Evolutionary conservation across 2,888 invertebrate genomes (phyloP), one percentile per base, ranked within the genome.

Genomic region (Pyrochroa serraticornis): DNA sequence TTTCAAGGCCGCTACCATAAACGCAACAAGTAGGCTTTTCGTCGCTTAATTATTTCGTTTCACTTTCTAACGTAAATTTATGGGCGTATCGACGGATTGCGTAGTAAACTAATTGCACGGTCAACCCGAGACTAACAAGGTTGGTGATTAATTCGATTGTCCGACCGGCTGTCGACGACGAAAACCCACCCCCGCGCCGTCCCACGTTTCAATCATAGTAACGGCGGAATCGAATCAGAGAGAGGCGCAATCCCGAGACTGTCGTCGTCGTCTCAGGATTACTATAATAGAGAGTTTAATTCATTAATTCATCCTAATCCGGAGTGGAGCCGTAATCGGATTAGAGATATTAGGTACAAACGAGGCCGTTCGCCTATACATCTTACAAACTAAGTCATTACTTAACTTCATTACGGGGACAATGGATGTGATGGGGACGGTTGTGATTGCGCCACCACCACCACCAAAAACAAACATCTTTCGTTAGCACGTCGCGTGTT

Each of bases 331-430:
- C 48, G 52, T 63, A 63, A 63, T 63, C 63, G 58, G 58, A 58
- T 63, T 63, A 63, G 54, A 55, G 63, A 63, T 59, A 63, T 63
- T 63, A 63, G 58, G 60, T 60, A 60, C 63, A 63, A 63, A 63
- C 58, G 60, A 56, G 53, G 44, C 60, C 52, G 51, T 60, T 63
- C 60, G 60, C 52, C 63, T 51, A 62, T 62, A 62, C 50, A 53
- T 62, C 62, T 58, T 51, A 50, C 48, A 58, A 54, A 55, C 52
- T 52, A 51, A 55, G 55, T 57, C 63, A 60, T 58, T 60, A 53
- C 54, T 48, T 54, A 58, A 60, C 57, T 60, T 47, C 47, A 54
- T 57, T 55, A 60, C 53, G 38, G 42, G 49, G 51, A 22, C 22
- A 22, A 22, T 22, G 22, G 22, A 22, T 5, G 22, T 5, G 22